phyloP scores from a whole-genome alignment of 2,888 invertebrate genomes.

The Bugula neritina region DNA sequence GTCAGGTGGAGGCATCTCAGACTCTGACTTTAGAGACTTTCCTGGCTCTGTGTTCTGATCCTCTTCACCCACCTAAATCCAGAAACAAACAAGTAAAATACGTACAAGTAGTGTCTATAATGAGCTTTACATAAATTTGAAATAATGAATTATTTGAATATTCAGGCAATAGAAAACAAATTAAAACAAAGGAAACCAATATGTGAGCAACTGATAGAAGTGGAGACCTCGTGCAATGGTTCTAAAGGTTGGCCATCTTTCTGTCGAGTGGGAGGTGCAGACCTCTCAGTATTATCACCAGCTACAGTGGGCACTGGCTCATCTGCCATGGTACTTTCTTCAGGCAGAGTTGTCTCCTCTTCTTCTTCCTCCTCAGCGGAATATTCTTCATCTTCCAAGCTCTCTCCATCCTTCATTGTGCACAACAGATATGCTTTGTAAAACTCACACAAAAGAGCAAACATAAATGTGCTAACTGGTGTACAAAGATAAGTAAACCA shows the following conservation, averaged over 20 bases:
- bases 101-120: background rate
- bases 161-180: background rate
- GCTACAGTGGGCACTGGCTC: background rate
- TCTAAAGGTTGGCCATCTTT: constrained; percentile 22
- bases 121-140: background rate
- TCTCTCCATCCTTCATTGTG: background rate
- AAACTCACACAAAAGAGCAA: no score
- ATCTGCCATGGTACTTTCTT: constrained; percentile 10
- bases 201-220: background rate
- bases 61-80: constrained; percentile 31
- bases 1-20: constrained; percentile 37
- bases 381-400: background rate
- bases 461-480: no score
- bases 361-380: background rate
- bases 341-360: constrained; percentile 5
- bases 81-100: background rate
- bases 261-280: constrained; percentile 19
- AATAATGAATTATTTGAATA: background rate
- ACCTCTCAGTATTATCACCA: constrained; percentile 18
- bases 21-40: constrained; percentile 31
- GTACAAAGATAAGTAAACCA: no score
- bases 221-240: constrained; percentile 22
- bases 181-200: no score
- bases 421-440: background rate
- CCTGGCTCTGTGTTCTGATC: constrained; percentile 29